phyloP scores from a whole-genome alignment of 2,888 invertebrate species.

The Thera obeliscata region DNA sequence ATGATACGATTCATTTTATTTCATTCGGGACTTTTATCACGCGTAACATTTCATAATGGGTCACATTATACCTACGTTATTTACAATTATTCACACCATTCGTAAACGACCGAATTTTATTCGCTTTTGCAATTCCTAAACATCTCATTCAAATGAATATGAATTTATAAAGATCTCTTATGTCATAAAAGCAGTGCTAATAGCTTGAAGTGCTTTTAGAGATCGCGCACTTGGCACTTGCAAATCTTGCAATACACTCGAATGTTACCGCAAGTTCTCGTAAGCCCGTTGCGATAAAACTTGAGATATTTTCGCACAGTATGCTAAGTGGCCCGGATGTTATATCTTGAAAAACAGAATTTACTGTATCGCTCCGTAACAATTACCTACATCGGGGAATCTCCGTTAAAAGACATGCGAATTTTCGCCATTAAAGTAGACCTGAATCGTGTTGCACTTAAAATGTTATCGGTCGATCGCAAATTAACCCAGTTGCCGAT shows the following conservation, averaged over 20 bases:
- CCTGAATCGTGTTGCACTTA: conserved; percentile 37
- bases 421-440: conserved; percentile 34
- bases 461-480: conserved; percentile 54
- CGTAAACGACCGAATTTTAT: conserved; percentile 39
- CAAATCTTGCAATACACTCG: conserved; percentile 31
- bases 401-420: conserved; percentile 36
- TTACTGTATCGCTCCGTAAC: conserved; percentile 48
- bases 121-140: conserved; percentile 53
- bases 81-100: conserved; percentile 38
- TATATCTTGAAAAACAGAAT: conserved; percentile 49
- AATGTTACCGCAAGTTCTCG: conserved; percentile 39
- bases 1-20: conserved; percentile 33
- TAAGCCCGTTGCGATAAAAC: conserved; percentile 47
- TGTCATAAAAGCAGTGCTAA: conserved; percentile 63
- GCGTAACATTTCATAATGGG: conserved; percentile 34
- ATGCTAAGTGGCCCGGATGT: conserved; percentile 59
- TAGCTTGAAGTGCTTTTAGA: conserved; percentile 66
- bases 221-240: conserved; percentile 54
- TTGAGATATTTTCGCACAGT: conserved; percentile 55
- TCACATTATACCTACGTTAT: conserved; percentile 30
- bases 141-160: conserved; percentile 53
- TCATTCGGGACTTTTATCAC: conserved; percentile 32
- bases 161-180: conserved; percentile 58
- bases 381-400: conserved; percentile 40
- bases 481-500: conserved; percentile 56